These are phyloP conservation scores for Drosophila chauvacae DNA, from an alignment of 1,140 invertebrate genomes.

Conservation along the genomic window DNA sequence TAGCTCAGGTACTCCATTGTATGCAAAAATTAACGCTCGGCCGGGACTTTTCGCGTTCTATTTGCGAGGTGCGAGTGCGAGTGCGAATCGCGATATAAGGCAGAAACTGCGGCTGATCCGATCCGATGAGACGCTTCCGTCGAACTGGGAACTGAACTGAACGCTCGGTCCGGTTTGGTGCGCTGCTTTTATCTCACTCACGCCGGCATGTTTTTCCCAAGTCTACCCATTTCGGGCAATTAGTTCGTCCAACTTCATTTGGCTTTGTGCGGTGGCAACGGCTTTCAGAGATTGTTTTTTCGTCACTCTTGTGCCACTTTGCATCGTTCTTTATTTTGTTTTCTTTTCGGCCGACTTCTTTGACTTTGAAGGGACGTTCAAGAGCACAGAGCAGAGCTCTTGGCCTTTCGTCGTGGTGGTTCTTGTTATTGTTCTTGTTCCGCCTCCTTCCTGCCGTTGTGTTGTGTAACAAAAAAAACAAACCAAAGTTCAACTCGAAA, in stretches of 20 bases:
- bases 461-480: slow-evolving; percentile 10
- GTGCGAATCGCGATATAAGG: background rate
- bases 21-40: slow-evolving; percentile 45
- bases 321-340: slow-evolving; percentile 9
- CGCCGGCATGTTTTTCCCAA: slow-evolving; percentile 34
- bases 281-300: slow-evolving; percentile 6
- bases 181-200: slow-evolving; percentile 51
- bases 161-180: slow-evolving; percentile 55
- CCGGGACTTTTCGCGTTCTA: slow-evolving; percentile 43
- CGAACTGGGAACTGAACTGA: slow-evolving; percentile 62
- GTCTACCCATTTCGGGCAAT: slow-evolving; percentile 47
- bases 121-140: slow-evolving; percentile 41
- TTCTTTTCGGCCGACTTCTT: slow-evolving; percentile 45
- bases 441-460: background rate
- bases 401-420: background rate
- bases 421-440: background rate
- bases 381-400: slow-evolving; percentile 30
- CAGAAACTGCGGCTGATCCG: background rate
- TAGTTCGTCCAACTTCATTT: slow-evolving; percentile 44
- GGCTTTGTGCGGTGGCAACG: background rate
- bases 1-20: slow-evolving; percentile 79
- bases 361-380: slow-evolving; percentile 42
- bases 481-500: slow-evolving; percentile 19
- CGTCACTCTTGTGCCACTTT: slow-evolving; percentile 18
- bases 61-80: slow-evolving; percentile 1